Percentiles rank a stretch among this genome's conserved stretches.
phyloP scores from a whole-genome alignment of 2,797 vertebrate genomes.

The Bovichtus diacanthus region DNA sequence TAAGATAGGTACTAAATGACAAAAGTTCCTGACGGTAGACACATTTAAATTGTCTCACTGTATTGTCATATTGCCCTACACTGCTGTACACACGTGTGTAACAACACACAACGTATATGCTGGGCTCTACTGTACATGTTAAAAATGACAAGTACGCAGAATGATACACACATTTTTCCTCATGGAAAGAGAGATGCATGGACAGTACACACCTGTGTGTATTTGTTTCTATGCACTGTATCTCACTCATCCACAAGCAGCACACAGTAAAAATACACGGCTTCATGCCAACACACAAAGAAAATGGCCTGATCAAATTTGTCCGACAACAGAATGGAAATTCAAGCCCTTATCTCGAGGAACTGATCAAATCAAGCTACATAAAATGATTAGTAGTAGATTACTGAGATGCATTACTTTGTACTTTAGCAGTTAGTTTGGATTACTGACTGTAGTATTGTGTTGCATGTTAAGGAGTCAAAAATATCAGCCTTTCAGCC shows the following conservation, averaged over 20 bases:
- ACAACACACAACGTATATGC: not conserved
- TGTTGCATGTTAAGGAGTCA: too few relatives aligned
- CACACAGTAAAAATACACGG: not conserved
- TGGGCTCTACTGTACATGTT: not conserved
- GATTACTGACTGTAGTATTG: not conserved
- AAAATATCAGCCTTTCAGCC: not conserved
- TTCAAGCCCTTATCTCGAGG: conserved; percentile 20
- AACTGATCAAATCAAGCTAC: conserved; percentile 33
- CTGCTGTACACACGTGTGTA: not conserved
- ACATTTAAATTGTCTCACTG: not conserved
- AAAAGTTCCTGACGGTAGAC: not conserved
- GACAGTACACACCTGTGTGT: not conserved
- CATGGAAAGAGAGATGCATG: not conserved
- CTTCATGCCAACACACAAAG: conserved; percentile 4
- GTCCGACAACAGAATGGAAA: conserved; percentile 23
- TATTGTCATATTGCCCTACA: too few relatives aligned
- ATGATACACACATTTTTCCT: not conserved
- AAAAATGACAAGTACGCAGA: not conserved
- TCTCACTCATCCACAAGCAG: conserved; percentile 1
- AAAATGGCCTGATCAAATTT: conserved; percentile 48
- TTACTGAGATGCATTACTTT: conserved; percentile 26
- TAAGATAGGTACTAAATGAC: not conserved
- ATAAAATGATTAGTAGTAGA: conserved; percentile 19
- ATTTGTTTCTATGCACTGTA: not conserved
- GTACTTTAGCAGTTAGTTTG: conserved; percentile 16